Evolutionary conservation across 1,140 invertebrate species (phyloP).

Genomic region (Nasonia longicornis): DNA sequence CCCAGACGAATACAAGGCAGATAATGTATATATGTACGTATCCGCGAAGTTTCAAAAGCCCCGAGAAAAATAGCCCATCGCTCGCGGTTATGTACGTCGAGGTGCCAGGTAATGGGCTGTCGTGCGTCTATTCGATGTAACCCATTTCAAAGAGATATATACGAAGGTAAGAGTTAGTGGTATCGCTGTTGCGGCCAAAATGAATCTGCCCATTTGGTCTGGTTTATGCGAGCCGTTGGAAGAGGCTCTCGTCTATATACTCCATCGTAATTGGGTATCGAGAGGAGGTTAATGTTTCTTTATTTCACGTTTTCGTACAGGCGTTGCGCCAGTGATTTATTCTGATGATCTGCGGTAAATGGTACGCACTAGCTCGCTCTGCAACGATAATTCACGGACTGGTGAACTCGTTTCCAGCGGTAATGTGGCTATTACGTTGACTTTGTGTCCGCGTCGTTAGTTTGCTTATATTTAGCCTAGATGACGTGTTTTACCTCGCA

Average conservation of each 20-base stretch:
- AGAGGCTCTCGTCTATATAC: not conserved
- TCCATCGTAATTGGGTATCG: not conserved
- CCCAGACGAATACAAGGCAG: not conserved
- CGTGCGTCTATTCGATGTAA: not conserved
- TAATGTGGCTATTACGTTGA: not conserved
- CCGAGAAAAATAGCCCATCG: not conserved
- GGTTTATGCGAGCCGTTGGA: not conserved
- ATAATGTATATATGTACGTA: not conserved
- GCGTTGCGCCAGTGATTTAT: not conserved
- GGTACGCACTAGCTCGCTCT: no score
- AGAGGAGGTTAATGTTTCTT: not conserved
- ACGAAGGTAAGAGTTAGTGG: not conserved
- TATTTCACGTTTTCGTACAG: not conserved
- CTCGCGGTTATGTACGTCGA: not conserved
- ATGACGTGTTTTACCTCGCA: no score
- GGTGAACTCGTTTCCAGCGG: not conserved
- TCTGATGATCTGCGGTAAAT: not conserved
- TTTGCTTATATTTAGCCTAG: not conserved
- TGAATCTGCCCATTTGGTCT: not conserved
- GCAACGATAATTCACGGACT: no score
- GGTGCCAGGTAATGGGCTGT: slow-evolving; percentile 10
- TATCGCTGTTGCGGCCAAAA: not conserved
- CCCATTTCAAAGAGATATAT: not conserved
- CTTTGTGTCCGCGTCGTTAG: not conserved
- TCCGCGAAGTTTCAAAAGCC: not conserved